Conservation (phyloP, 2,797 vertebrate genomes). For the Garrulus glandarius region DNA sequence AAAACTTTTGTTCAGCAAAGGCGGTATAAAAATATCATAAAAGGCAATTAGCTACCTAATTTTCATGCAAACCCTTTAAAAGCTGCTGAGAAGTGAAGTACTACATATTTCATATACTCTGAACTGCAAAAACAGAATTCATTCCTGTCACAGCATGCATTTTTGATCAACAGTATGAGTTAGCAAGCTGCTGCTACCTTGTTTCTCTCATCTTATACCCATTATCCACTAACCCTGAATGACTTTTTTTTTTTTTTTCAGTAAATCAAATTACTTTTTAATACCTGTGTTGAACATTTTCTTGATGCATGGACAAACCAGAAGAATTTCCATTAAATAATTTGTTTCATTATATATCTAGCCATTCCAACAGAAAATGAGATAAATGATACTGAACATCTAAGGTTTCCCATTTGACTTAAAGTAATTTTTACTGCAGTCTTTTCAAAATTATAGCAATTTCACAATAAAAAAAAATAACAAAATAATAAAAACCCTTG, state of each 20-base stretch:
- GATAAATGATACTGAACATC: neutral
- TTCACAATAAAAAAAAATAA: neutral
- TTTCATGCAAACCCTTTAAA: slow-evolving; percentile 8
- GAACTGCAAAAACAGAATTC: neutral
- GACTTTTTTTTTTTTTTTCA: neutral
- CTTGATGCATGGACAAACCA: neutral
- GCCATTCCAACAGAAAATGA: neutral
- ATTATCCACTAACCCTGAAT: neutral
- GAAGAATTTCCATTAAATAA: neutral
- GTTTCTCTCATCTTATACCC: neutral
- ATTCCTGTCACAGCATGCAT: neutral
- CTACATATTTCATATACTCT: neutral
- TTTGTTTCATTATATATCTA: neutral
- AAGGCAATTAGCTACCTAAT: neutral
- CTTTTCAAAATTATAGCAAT: neutral
- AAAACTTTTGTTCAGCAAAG: slow-evolving; percentile 13
- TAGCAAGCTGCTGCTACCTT: neutral
- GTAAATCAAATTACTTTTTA: neutral
- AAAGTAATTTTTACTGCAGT: neutral
- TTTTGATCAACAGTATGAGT: neutral
- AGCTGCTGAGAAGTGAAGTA: neutral
- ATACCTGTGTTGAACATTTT: neutral
- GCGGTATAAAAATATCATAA: neutral
- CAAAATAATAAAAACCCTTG: neutral
- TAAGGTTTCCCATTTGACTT: neutral